Conservation (phyloP, 1,140 invertebrate genomes). For the Drosophila cardini region DNA sequence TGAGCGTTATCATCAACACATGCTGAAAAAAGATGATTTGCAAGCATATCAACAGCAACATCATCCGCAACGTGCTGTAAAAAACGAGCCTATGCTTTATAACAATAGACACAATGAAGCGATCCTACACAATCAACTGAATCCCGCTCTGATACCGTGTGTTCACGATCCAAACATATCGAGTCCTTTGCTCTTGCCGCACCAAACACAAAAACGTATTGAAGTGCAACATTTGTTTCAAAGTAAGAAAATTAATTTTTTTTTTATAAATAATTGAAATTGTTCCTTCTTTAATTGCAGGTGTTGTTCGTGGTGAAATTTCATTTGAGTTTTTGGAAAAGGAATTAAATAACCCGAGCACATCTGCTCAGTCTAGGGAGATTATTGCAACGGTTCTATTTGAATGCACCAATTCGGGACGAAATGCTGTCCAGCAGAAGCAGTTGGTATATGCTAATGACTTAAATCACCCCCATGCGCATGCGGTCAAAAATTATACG, state of each 20-base stretch:
- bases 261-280: conserved; percentile 5
- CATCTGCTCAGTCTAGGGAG: conserved; percentile 90
- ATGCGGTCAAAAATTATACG: conserved; percentile 24
- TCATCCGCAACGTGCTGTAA: conserved; percentile 8
- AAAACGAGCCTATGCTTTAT: conserved; percentile 9
- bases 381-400: conserved; percentile 89
- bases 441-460: conserved; percentile 19
- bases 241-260: conserved; percentile 33
- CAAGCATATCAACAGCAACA: conserved; percentile 18
- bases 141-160: conserved; percentile 3
- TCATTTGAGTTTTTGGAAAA: conserved; percentile 87
- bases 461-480: conserved; percentile 21
- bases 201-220: conserved; percentile 47
- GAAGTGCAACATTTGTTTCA: conserved; percentile 65
- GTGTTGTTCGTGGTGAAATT: conserved; percentile 56
- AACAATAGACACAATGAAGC: conserved; percentile 16
- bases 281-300: conserved; percentile 26
- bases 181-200: conserved; percentile 12
- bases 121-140: conserved; percentile 19
- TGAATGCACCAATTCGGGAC: conserved; percentile 67
- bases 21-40: conserved; percentile 16
- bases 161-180: conserved; percentile 34
- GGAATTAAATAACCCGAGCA: conserved; percentile 89
- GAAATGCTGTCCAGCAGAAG: conserved; percentile 36
- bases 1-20: no score